A percentile compares a stretch with the other conserved stretches of the same genome.
Evolutionary conservation across 1,140 invertebrate species (phyloP).

Genomic region (Ceratoteleas bidentatus): DNA sequence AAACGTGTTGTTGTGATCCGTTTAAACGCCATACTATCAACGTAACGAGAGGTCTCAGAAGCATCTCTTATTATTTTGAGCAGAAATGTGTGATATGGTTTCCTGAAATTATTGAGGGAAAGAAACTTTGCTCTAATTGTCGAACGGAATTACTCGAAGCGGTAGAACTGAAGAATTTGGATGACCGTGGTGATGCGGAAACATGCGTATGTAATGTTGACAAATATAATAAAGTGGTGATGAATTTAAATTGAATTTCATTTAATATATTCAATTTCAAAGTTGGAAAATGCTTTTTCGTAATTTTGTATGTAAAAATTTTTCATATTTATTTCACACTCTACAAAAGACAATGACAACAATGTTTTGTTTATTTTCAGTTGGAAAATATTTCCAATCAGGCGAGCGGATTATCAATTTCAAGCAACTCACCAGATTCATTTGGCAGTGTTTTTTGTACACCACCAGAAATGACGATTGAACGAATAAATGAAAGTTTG

Average conservation of each 20-base stretch:
- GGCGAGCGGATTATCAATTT: neutral
- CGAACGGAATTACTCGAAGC: too few species aligned
- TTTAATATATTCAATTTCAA: neutral
- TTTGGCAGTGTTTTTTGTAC: neutral
- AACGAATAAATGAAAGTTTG: neutral
- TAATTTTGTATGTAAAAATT: neutral
- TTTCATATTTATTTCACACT: neutral
- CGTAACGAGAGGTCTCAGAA: too few species aligned
- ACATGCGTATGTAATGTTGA: neutral
- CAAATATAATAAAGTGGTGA: conserved; percentile 1
- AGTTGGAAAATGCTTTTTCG: neutral
- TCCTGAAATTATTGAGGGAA: conserved; percentile 2
- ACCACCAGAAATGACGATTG: conserved; percentile 1
- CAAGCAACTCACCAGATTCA: neutral
- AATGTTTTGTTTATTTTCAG: conserved; percentile 1
- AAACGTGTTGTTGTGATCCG: too few species aligned
- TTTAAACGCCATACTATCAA: too few species aligned
- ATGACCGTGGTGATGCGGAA: neutral
- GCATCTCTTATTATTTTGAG: too few species aligned
- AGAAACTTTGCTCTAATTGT: too few species aligned
- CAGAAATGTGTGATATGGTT: conserved; percentile 1
- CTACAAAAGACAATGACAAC: neutral
- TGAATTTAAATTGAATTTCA: neutral
- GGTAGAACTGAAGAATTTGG: neutral
- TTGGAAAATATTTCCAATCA: neutral